Base-by-base conservation (phyloP, 2,888 invertebrate species). In the Acrobasis consociella region DNA sequence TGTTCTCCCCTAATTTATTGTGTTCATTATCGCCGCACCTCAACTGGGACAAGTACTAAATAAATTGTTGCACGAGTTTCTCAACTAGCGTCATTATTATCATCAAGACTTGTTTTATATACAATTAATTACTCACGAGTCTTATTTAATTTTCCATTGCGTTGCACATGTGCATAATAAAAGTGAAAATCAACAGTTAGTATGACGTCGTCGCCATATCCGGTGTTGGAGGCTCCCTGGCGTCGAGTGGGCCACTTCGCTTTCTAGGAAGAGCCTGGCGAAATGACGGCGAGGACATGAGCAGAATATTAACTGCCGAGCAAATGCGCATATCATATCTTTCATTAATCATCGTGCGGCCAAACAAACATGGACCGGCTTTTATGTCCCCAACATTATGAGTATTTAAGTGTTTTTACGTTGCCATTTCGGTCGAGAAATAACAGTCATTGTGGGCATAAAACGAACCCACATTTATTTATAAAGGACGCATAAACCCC, bases 181-280 rank as follows among this genome's bases (percentile, higher is more conserved):
- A 88, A 89, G 88, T 88, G 88, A 89, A 88, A 90, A 84, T 83
- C 67, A 80, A 84, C 81, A 76, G 84, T 85, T 83, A 80, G 72
- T 81, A 80, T 83, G 81, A 78, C 70, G 75, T 64, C 70, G 73
- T 69, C 68, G 76, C 77, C 77, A 80, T 76, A 79, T 89, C 87
- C 88, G 85, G 80, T 73, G 77, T 65, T 66, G 73, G 65, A 56
- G 72, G 72, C 73, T 81, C 75, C 81, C 80, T 77, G 73, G 75
- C 77, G 74, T 76, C 82, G 79, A 83, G 80, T 87, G 83, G 84
- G 83, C 78, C 87, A 84, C 81, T 81, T 81, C 80, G 82, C 85
- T 89, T 90, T 88, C 91, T 86, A 88, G 84, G 89, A 90, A 90
- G 81, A 82, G 76, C 72, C 76, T 78, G 77, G 83, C 83, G 74